A percentile compares a stretch with the other conserved stretches of the same genome.
phyloP scores from a whole-genome alignment of 2,113 vertebrate species.

The Pluvialis apricaria region DNA sequence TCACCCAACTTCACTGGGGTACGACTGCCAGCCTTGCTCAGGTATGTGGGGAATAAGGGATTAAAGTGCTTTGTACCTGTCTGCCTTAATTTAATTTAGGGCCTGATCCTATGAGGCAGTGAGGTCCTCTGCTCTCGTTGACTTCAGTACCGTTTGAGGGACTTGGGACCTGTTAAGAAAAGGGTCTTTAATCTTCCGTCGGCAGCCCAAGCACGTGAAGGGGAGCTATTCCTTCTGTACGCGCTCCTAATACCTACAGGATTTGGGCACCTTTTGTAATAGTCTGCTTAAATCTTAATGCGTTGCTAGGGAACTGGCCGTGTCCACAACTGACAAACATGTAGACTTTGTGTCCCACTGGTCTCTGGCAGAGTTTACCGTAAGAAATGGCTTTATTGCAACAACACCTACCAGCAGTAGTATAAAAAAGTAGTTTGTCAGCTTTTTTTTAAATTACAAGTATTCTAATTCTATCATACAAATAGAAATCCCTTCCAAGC shows the following conservation, averaged over 20 bases:
- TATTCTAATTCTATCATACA: conserved; percentile 19
- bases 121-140: background rate
- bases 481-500: conserved; percentile 4
- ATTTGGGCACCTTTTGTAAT: conserved; percentile 26
- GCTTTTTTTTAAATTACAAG: background rate
- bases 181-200: background rate
- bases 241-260: background rate
- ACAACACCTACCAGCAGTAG: background rate
- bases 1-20: background rate
- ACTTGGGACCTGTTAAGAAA: background rate
- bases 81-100: background rate
- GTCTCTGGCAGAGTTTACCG: conserved; percentile 1
- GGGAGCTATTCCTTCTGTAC: background rate
- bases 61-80: background rate
- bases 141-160: background rate
- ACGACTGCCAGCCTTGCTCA: background rate
- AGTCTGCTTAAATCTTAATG: background rate
- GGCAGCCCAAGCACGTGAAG: accelerated
- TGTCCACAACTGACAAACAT: background rate
- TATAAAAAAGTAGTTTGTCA: background rate
- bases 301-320: background rate
- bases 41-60: background rate
- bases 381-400: conserved; percentile 10
- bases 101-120: background rate
- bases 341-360: background rate